Conservation (phyloP, 2,888 invertebrate species). For the Scaeva pyrastri region DNA sequence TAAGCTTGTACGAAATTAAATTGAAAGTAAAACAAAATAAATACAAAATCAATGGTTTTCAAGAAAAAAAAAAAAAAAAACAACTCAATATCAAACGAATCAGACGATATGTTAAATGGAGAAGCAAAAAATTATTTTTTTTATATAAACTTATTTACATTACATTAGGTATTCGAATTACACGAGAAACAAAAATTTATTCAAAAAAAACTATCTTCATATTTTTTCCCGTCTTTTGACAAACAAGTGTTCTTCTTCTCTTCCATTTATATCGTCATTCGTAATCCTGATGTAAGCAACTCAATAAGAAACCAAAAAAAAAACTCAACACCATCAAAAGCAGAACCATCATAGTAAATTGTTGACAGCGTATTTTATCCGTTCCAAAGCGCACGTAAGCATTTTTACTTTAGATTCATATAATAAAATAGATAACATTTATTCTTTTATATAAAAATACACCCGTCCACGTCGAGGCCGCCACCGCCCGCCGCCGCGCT, state of each 20-base stretch:
- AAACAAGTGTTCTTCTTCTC: background rate
- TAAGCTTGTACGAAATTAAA: no score
- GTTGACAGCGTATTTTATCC: conserved; percentile 22
- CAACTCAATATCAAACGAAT: no score
- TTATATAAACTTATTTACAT: no score
- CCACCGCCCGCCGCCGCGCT: background rate
- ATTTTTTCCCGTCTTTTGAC: background rate
- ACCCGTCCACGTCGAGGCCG: background rate
- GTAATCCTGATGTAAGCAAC: conserved; percentile 13
- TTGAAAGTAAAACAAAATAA: no score
- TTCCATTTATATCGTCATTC: background rate
- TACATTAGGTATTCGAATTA: no score
- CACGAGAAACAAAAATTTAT: no score
- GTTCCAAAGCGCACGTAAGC: conserved; percentile 64
- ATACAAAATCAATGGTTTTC: no score
- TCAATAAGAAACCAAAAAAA: background rate
- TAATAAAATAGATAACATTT: conserved; percentile 24
- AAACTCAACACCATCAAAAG: background rate
- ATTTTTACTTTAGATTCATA: conserved; percentile 25
- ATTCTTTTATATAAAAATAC: background rate
- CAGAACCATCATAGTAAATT: background rate
- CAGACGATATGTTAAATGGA: no score
- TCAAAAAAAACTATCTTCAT: background rate
- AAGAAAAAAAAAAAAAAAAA: no score
- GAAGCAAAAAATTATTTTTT: no score